Evolutionary conservation across 1,140 invertebrate genomes (phyloP), one percentile per base, ranked within the genome.

Genomic region (Tetramorium simillimum): DNA sequence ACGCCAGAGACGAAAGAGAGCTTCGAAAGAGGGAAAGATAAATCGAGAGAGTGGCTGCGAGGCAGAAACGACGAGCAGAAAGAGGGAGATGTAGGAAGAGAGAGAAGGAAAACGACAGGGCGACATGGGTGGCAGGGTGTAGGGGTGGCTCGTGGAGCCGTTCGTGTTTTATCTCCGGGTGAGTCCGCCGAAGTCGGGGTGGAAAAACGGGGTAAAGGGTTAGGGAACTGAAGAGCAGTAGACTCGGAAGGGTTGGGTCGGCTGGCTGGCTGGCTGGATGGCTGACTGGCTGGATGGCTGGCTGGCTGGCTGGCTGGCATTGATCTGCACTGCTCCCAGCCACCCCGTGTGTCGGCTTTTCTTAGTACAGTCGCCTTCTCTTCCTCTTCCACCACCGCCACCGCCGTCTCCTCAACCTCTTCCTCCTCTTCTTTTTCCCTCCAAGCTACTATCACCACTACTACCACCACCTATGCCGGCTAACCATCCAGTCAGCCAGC

Each of bases 341-440:
- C 90, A 89, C 91, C 87, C 90, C 88, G 91, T 91, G 91, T 93
- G 92, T 92, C 92, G 91, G 89, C 92, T 93, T 92, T 92, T 91
- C 92, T 93, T 92, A 86, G 88, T 91, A 91, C 90, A 86, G 82
- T 86, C 91, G 91, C 85, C 90, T 87, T 90, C 84, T 91, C 89
- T 85, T 76, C 84, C 76, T 58, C 62, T 49, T 81, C 60, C 76
- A 84, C 58, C 78, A 60, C 82, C 67, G 58, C 87, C 65, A 51
- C 77, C 86, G 60, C 87, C 80, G 78, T 84, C 86, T 85, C 78
- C 84, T 78, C 63, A 86, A 78, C 89, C 82, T 91, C 93, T 93
- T 92, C 91, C 90, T 75, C 86, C 73, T 91, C 85, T 88, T 90
- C 88, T 90, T 90, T 85, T 88, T 88, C 77, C 65, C 85, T 76